phyloP scores from a whole-genome alignment of 2,113 vertebrate species.

The Malurus melanocephalus region DNA sequence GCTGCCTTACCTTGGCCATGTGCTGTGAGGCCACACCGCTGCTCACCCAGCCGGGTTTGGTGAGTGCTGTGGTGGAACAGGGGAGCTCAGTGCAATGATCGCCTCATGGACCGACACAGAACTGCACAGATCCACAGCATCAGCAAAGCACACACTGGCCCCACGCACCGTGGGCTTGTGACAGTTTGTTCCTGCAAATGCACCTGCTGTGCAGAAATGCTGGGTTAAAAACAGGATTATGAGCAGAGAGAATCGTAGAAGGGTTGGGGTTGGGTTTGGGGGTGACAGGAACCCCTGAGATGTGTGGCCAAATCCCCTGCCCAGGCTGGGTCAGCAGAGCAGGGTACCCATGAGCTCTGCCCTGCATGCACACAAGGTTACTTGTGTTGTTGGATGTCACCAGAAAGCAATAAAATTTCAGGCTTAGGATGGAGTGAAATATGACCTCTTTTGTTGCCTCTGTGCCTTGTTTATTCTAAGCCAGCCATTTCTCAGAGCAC shows the following conservation, averaged over 20 bases:
- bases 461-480: conserved; percentile 13
- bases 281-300: neutral
- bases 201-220: neutral
- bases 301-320: fast-evolving
- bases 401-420: conserved; percentile 53
- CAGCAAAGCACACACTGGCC: neutral
- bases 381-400: conserved; percentile 18
- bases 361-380: neutral
- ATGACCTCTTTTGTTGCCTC: conserved; percentile 55
- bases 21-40: neutral
- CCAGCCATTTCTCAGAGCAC: neutral
- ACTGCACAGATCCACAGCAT: neutral
- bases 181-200: neutral
- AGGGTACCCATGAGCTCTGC: neutral
- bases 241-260: fast-evolving
- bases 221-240: neutral
- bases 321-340: neutral
- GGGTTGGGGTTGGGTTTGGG: neutral
- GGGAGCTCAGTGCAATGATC: neutral
- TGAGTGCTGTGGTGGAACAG: fast-evolving
- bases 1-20: conserved; percentile 19
- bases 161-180: fast-evolving
- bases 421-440: conserved; percentile 33
- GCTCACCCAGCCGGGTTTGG: neutral
- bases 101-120: fast-evolving